Percentiles rank a stretch among this genome's conserved stretches.
phyloP scores from a whole-genome alignment of 2,888 invertebrate species.

The Platynereis dumerilii region DNA sequence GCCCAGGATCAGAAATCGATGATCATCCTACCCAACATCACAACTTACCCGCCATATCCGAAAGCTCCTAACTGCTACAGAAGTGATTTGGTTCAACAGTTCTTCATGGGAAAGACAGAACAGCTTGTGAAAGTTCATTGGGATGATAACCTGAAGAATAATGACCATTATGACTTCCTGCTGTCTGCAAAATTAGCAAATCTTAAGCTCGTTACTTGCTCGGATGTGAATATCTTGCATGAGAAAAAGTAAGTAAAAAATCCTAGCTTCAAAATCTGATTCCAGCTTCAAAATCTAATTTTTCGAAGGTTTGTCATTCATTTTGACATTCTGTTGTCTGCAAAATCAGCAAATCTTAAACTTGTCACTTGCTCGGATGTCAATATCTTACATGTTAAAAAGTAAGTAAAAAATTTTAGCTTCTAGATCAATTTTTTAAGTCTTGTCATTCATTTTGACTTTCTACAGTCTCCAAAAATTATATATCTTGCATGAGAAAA shows the following conservation, averaged over 20 bases:
- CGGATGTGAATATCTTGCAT: conserved; percentile 18
- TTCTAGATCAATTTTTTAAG: no score
- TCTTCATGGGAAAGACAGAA: conserved; percentile 21
- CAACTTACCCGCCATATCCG: conserved; percentile 5
- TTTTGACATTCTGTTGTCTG: conserved; percentile 20
- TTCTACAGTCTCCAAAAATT: conserved; percentile 14
- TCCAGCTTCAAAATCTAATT: no score
- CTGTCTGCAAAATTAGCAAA: conserved; percentile 11
- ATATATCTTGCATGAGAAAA: no score
- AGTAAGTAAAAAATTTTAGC: no score
- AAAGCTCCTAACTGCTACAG: conserved; percentile 13
- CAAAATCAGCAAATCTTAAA: conserved; percentile 4
- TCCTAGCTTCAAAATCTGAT: no score
- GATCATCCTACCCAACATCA: conserved; percentile 18
- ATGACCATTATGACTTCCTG: conserved; percentile 26
- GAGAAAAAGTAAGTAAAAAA: conserved; percentile 4
- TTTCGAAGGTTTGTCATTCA: no score
- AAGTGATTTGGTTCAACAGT: conserved; percentile 20
- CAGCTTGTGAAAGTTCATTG: conserved; percentile 12
- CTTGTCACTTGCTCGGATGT: conserved; percentile 19
- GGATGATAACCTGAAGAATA: conserved; percentile 19
- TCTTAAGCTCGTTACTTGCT: conserved; percentile 14
- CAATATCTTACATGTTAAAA: conserved; percentile 19
- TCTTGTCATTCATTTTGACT: conserved; percentile 27
- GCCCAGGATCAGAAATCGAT: not conserved